phyloP scores from a whole-genome alignment of 2,797 vertebrate genomes.

The Gymnothorax reevesii region DNA sequence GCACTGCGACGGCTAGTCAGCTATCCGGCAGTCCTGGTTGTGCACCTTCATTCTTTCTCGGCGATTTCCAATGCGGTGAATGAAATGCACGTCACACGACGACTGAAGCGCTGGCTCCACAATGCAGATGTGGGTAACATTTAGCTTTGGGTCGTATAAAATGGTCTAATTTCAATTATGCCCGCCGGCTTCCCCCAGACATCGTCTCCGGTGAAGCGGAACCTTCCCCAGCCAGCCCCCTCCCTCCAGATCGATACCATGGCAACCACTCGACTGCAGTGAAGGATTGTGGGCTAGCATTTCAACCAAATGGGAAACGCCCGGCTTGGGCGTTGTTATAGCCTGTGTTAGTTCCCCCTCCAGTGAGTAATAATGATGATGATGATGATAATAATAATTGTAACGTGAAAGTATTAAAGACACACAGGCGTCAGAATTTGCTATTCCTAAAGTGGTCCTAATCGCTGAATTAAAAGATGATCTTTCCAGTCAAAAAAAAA shows the following conservation, averaged over 20 bases:
- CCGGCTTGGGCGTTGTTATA: neutral
- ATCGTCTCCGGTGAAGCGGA: conserved; percentile 57
- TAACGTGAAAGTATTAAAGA: no score
- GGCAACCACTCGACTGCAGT: conserved; percentile 51
- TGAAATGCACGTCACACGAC: neutral
- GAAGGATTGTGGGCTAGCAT: conserved; percentile 32
- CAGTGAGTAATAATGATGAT: no score
- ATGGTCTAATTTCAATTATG: conserved; percentile 33
- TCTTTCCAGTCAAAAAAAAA: no score
- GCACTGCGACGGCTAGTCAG: conserved; percentile 18
- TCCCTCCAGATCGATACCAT: conserved; percentile 50
- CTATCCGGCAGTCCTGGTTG: conserved; percentile 26
- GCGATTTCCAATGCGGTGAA: neutral
- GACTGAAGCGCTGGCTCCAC: neutral
- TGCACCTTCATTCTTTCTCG: conserved; percentile 31
- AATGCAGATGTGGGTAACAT: neutral
- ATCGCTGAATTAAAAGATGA: no score
- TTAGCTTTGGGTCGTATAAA: neutral
- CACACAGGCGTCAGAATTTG: no score
- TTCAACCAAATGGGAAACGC: conserved; percentile 21
- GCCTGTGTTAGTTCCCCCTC: no score
- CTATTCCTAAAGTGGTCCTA: no score
- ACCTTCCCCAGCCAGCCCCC: neutral
- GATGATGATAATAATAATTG: no score
- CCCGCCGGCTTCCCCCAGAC: conserved; percentile 55